phyloP scores from a whole-genome alignment of 2,888 invertebrate genomes.

The Brachypterus glaber region DNA sequence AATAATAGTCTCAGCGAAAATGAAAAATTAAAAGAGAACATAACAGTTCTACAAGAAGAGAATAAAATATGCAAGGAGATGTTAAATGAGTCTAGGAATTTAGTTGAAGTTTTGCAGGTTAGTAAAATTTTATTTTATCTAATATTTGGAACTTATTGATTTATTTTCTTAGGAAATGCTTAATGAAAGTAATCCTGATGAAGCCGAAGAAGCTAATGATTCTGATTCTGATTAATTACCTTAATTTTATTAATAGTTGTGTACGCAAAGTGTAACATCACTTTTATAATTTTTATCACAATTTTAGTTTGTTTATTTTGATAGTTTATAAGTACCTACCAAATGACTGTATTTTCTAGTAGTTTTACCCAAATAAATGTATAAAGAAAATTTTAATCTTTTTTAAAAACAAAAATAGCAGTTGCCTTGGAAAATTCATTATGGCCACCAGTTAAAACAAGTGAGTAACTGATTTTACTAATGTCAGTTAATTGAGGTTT shows the following conservation, averaged over 20 bases:
- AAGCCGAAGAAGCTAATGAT: constrained; percentile 9
- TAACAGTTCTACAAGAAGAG: constrained; percentile 47
- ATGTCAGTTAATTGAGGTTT: too few relatives aligned
- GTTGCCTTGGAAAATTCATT: too few relatives aligned
- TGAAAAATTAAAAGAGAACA: constrained; percentile 46
- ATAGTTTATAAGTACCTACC: not conserved
- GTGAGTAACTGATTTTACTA: too few relatives aligned
- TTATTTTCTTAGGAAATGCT: constrained; percentile 51
- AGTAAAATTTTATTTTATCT: constrained; percentile 8
- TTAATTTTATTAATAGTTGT: not conserved
- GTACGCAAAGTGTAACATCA: not conserved
- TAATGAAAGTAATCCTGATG: constrained; percentile 46
- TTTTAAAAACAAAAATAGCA: too few relatives aligned
- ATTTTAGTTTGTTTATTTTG: not conserved
- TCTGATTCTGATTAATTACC: not conserved
- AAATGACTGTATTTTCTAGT: not conserved
- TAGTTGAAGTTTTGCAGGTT: constrained; percentile 69
- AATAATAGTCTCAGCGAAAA: constrained; percentile 67
- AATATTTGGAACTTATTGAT: constrained; percentile 11
- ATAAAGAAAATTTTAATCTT: too few relatives aligned
- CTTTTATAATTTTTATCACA: not conserved
- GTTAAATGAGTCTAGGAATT: constrained; percentile 62
- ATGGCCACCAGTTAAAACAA: too few relatives aligned
- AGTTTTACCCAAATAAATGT: not conserved
- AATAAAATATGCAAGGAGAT: constrained; percentile 58